phyloP scores from a whole-genome alignment of 1,140 invertebrate genomes.

The Sminthurinus signatus region DNA sequence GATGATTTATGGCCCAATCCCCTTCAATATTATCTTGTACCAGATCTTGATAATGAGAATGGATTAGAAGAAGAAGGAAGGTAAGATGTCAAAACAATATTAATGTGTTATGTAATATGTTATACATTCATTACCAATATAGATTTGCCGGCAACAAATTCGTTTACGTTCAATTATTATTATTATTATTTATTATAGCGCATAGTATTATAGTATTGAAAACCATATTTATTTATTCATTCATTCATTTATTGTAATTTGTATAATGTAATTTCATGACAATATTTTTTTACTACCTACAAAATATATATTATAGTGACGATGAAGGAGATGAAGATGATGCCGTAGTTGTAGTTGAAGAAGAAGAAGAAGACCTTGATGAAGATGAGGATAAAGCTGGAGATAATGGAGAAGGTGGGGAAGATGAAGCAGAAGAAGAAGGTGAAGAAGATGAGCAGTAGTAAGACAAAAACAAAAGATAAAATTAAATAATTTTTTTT shows the following conservation, averaged over 20 bases:
- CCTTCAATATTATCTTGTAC: slow-evolving; percentile 68
- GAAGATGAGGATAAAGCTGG: slow-evolving; percentile 39
- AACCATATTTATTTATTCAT: not conserved
- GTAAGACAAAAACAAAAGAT: too few relatives aligned
- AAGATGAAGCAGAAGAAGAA: slow-evolving; percentile 17
- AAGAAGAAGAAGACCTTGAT: slow-evolving; percentile 46
- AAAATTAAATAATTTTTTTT: too few relatives aligned
- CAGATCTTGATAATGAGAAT: slow-evolving; percentile 67
- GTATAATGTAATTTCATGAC: not conserved
- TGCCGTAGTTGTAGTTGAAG: slow-evolving; percentile 47
- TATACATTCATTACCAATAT: slow-evolving; percentile 2
- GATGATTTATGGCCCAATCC: slow-evolving; percentile 90
- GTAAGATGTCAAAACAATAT: slow-evolving; percentile 32
- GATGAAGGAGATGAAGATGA: slow-evolving; percentile 49
- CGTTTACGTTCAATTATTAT: not conserved
- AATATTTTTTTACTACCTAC: not conserved
- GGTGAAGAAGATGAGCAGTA: slow-evolving; percentile 14
- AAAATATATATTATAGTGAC: slow-evolving; percentile 20
- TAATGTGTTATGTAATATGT: not conserved
- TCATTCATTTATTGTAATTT: not conserved
- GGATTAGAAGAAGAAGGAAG: slow-evolving; percentile 52
- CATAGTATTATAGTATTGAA: not conserved
- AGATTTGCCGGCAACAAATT: not conserved
- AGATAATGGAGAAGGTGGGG: slow-evolving; percentile 9
- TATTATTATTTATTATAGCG: slow-evolving; percentile 7